phyloP scores from a whole-genome alignment of 2,888 invertebrate genomes.

The Leucophenga maculata region DNA sequence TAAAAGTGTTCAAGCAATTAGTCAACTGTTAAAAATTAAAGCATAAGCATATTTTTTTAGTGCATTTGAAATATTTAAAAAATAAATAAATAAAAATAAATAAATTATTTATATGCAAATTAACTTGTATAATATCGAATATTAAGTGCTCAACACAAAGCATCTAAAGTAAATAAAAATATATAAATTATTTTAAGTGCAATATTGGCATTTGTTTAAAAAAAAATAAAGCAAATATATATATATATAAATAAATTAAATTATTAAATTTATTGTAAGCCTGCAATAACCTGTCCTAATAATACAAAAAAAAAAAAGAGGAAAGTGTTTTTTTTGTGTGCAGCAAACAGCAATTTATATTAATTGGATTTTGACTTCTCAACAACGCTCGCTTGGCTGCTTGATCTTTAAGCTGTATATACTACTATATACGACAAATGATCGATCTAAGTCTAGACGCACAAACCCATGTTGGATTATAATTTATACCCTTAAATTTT shows the following conservation, averaged over 20 bases:
- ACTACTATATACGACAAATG: slow-evolving; percentile 35
- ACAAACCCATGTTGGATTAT: slow-evolving; percentile 71
- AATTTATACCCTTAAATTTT: slow-evolving; percentile 71
- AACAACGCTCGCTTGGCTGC: background rate
- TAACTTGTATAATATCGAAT: background rate
- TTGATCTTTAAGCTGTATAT: slow-evolving; percentile 1
- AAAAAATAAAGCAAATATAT: slow-evolving; percentile 30
- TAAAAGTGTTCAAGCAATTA: slow-evolving; percentile 20
- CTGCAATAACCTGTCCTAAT: slow-evolving; percentile 36
- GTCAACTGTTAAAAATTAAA: background rate
- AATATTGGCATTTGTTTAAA: slow-evolving; percentile 9
- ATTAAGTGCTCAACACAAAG: background rate
- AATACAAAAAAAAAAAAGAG: slow-evolving; percentile 26
- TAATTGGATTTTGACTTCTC: background rate
- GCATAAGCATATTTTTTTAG: background rate
- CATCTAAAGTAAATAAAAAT: background rate
- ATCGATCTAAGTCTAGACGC: slow-evolving; percentile 51
- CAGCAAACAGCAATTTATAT: background rate
- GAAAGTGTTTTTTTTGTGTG: slow-evolving; percentile 1
- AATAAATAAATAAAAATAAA: background rate
- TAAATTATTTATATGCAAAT: background rate
- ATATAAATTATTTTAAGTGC: background rate
- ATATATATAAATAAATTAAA: slow-evolving; percentile 24
- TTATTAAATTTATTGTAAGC: too few relatives aligned
- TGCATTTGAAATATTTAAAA: slow-evolving; percentile 13